These are phyloP conservation scores for Labia minor DNA, from an alignment of 2,888 invertebrate genomes.

Conservation along the genomic window DNA sequence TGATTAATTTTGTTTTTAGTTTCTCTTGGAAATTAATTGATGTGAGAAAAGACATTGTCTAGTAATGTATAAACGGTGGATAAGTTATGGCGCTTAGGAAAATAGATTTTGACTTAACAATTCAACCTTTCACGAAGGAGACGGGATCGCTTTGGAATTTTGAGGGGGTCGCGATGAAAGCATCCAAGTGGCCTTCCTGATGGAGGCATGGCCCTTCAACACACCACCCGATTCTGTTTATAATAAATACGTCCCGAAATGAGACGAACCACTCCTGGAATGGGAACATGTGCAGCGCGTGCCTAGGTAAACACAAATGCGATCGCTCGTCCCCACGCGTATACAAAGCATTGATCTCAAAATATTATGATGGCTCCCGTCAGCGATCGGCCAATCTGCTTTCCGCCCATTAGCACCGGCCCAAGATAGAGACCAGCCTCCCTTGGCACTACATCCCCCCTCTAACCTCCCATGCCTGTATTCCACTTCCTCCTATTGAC, in stretches of 20 bases:
- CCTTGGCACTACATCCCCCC: no score
- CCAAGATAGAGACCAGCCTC: not conserved
- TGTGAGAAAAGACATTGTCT: not conserved
- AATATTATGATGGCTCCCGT: not conserved
- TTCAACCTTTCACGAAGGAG: not conserved
- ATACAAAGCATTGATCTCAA: not conserved
- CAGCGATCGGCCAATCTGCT: not conserved
- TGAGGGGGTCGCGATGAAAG: not conserved
- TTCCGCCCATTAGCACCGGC: not conserved
- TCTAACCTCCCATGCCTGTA: no score
- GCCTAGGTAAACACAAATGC: slow-evolving; percentile 1
- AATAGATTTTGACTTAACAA: not conserved
- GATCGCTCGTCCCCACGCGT: not conserved
- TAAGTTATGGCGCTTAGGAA: not conserved
- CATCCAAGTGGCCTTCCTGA: not conserved
- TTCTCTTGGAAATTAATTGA: not conserved
- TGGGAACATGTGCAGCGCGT: not conserved
- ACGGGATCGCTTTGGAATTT: not conserved
- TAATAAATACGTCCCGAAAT: not conserved
- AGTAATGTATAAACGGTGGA: not conserved
- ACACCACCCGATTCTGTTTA: not conserved
- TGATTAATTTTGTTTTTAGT: no score
- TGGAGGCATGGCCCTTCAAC: not conserved
- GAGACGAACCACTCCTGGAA: not conserved
- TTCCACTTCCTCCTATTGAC: no score